A percentile compares a stretch with the other conserved stretches of the same genome.
phyloP scores from a whole-genome alignment of 2,888 invertebrate genomes.

The Cheilosia grossa region DNA sequence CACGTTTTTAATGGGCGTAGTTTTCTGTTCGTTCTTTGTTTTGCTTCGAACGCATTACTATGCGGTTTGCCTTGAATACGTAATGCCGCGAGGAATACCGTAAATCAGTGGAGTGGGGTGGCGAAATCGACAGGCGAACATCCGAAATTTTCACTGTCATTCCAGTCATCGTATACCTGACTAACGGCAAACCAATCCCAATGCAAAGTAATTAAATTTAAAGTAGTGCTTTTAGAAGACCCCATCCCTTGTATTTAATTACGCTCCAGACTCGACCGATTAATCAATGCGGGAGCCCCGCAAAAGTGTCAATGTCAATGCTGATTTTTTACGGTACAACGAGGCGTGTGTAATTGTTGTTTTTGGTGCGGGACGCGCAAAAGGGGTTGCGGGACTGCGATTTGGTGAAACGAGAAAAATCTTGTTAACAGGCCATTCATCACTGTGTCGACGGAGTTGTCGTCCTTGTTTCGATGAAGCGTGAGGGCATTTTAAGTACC shows the following conservation, averaged over 20 bases:
- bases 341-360: conserved; percentile 36
- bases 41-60: conserved; percentile 23
- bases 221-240: conserved; percentile 52
- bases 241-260: conserved; percentile 57
- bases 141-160: conserved; percentile 27
- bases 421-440: conserved; percentile 83
- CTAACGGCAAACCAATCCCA: background rate
- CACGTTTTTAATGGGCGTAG: conserved; percentile 64
- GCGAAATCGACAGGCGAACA: conserved; percentile 7
- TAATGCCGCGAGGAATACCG: conserved; percentile 44
- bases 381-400: conserved; percentile 46
- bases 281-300: conserved; percentile 55
- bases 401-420: conserved; percentile 79
- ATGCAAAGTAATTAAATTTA: conserved; percentile 62
- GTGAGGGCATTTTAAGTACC: conserved; percentile 77
- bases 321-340: conserved; percentile 65
- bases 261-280: conserved; percentile 54
- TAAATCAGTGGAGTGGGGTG: conserved; percentile 46
- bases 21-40: conserved; percentile 39
- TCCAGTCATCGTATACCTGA: conserved; percentile 45
- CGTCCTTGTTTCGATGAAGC: conserved; percentile 61
- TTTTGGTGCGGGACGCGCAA: background rate
- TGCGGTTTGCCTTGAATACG: conserved; percentile 67
- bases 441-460: conserved; percentile 76
- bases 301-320: conserved; percentile 70